Evolutionary conservation across 2,888 invertebrate species (phyloP), one percentile per base, ranked within the genome.

Genomic region (Epirrhoe alternata): DNA sequence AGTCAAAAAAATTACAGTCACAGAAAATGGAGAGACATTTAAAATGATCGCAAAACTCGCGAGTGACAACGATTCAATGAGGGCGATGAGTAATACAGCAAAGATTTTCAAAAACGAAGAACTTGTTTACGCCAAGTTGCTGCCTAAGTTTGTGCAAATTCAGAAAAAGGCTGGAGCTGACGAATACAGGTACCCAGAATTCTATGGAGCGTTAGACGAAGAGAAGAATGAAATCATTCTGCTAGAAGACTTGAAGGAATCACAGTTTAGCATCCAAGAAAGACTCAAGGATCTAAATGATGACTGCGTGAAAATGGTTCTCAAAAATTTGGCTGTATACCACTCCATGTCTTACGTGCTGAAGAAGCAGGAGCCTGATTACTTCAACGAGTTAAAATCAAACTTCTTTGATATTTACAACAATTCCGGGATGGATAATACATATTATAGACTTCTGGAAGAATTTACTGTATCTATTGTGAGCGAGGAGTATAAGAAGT

Each of bases 11-110:
- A 64, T 77, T 5, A 69, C 61, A 0, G 72, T 75, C 6, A 54
- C 68, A 14, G 66, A 76, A 6, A 70, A 77, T 65, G 79, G 75
- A 3, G 24, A 70, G 14, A 65, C 68, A 5, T 77, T 82, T 57
- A 80, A 76, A 53, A 82, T 88, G 72, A 74, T 88, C 6, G 86
- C 79, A 0, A 88, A 88, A 74, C 71, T 86, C 14, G 85, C 87
- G 6, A 79, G 84, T 0, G 30, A 68, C 0, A 3, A 53, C 0
- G 79, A 79, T 67, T 31, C 54, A n/a, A 0, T 75, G 8, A 74
- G 84, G 24, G 5, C 51, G 10, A 59, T 53, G 14, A 68, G 74
- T 52, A 76, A 76, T 24, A 67, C 70, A 16, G 59, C 4, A 7
- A 0, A 66, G 3, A 2, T 79, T 10, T 86, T 85, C 53, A 72